A percentile compares a stretch with the other conserved stretches of the same genome.
Conservation (phyloP, 2,113 vertebrate genomes). For the Scartelaos histophorus region DNA sequence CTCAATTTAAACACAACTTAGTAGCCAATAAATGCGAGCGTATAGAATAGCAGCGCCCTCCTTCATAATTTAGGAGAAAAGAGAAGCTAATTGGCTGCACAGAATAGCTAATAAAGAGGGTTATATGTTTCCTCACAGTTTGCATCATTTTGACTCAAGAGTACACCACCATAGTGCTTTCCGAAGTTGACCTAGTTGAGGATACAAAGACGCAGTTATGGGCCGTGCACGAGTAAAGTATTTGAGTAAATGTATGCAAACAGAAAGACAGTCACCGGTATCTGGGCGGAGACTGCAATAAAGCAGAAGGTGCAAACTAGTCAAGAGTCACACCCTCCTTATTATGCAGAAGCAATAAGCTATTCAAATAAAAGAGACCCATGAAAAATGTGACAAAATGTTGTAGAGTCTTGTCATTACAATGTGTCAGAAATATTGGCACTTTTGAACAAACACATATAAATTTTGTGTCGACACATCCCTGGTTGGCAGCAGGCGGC, state of each 20-base stretch:
- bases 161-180: no score
- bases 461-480: constrained; percentile 22
- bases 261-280: background rate
- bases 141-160: background rate
- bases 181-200: no score
- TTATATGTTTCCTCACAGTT: no score
- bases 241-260: no score
- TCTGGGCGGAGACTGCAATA: background rate
- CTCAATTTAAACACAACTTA: no score
- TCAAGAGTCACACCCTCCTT: background rate
- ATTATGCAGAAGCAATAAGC: background rate
- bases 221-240: no score
- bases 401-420: background rate
- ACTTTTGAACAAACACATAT: constrained; percentile 17
- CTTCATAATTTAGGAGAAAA: no score
- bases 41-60: background rate
- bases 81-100: no score
- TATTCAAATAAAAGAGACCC: background rate
- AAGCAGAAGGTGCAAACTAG: no score
- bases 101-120: no score
- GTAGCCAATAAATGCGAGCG: no score
- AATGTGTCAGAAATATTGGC: background rate
- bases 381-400: background rate
- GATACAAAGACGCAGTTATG: no score
- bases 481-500: constrained; percentile 41